A percentile compares a stretch with the other conserved stretches of the same genome.
These are phyloP conservation scores for Anneissia japonica DNA, from an alignment of 35 echinoderm and acorn worm species.

Conservation along the genomic window DNA sequence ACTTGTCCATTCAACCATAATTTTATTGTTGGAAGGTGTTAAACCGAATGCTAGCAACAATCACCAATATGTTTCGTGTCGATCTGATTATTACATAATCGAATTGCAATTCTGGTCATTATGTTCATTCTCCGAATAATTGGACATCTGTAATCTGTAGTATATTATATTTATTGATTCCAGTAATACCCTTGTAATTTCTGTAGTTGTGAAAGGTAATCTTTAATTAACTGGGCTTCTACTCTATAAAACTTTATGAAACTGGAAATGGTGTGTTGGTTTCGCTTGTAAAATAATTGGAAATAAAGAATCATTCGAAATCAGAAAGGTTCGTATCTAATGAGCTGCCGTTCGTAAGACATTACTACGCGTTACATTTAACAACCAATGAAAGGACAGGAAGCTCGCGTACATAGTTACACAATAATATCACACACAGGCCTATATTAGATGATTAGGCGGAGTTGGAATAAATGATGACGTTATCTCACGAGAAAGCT, in stretches of 20 bases:
- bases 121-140: neutral
- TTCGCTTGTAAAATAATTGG: no score
- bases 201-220: no score
- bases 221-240: no score
- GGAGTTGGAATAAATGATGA: neutral
- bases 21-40: neutral
- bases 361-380: neutral
- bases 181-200: no score
- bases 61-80: neutral
- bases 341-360: no score
- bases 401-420: no score
- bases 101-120: neutral
- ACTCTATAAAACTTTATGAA: no score
- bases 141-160: neutral
- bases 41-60: neutral
- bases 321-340: no score
- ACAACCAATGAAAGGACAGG: neutral
- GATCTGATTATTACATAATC: neutral
- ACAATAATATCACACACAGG: no score
- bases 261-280: no score
- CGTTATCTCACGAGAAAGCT: neutral
- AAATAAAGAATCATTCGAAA: no score
- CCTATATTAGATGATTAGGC: no score
- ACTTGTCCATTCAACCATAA: neutral
- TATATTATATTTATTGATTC: neutral